Evolutionary conservation across 2,888 invertebrate species (phyloP), one percentile per base, ranked within the genome.

Genomic region (Caenorhabditis macrosperma): DNA sequence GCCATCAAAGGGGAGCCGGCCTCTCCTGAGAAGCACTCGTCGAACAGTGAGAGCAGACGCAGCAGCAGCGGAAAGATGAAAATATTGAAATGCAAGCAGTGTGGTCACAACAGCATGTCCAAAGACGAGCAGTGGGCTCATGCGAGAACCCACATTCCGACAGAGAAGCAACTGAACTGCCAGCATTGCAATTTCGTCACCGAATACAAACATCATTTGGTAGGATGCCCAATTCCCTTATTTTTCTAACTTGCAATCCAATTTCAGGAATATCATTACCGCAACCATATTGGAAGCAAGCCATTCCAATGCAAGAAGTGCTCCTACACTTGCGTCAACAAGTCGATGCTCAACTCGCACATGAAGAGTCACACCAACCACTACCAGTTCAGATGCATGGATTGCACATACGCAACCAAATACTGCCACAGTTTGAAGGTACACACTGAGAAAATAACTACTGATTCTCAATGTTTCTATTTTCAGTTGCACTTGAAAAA

Each of bases 341-440:
- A 97, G 91, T 97, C 97, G 0, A 99, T 99, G 99, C 93, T 99
- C 68, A 98, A 96, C 92, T 97, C 96, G 0, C 99, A 99, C 91
- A 93, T 96, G 90, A 99, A 99, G 91, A 96, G 96, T 0, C 99
- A 99, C 91, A 93, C 93, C 9, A 93, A 92, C 80, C 91, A 91
- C 48, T 92, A 92, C 82, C 83, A 89, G 61, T 90, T 96, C 91
- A 93, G 95, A 41, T 99, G 99, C 91, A 93, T 94, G 0, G 95
- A 96, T 90, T 99, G 99, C 91, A 94, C 94, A 69, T 99, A 98
- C 91, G 96, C 95, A 7, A 97, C 97, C 24, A 99, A 99, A 91
- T 99, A 99, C 91, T 96, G 96, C 89, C 98, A 99, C 92, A 96
- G 96, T 20, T 92, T 99, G 60, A 99, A 99, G 92, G 66, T 66